Base-by-base conservation (phyloP, 2,888 invertebrate genomes). In the Harpalus rubripes region DNA sequence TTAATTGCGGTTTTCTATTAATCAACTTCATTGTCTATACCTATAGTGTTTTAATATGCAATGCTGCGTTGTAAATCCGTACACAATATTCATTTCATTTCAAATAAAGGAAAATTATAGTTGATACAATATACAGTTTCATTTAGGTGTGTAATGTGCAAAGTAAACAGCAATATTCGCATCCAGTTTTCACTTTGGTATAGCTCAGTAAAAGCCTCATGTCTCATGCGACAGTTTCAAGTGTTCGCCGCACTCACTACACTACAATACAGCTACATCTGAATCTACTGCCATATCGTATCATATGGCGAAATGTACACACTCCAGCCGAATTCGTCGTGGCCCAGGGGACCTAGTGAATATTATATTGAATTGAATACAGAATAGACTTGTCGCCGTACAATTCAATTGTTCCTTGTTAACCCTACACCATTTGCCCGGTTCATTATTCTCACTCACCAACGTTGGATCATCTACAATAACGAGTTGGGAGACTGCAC, bases 341-440 rank as follows among this genome's bases (percentile, higher is more conserved):
- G 15, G 65, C 84, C 65, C 84, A 56, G 52, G 84, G 84, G 84
- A 84, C 79, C 76, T 63, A 63, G 78, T 85, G 89, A 90, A 90
- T 90, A 90, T 90, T 89, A 89, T 89, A 90, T 89, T 89, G 89
- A 90, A 90, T 90, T 87, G 88, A 88, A 88, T 87, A 87, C 88
- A 89, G 89, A 89, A 88, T 89, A 87, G 88, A 89, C 89, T 88
- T 89, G 89, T 89, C 89, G 89, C 88, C 86, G 88, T 89, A 89
- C 90, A 89, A 90, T 91, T 90, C 89, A 90, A 91, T 91, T 91
- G 91, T 90, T 91, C 90, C 90, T 91, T 89, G 91, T 91, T 91
- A 91, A 91, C 91, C 91, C 90, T 90, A 90, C 90, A 89, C 90
- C 88, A 89, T 81, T 85, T 85, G 88, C 82, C 88, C 90, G 88